Base-by-base conservation (phyloP, 64 coral and sea anemone genomes). In the Porites lutea region DNA sequence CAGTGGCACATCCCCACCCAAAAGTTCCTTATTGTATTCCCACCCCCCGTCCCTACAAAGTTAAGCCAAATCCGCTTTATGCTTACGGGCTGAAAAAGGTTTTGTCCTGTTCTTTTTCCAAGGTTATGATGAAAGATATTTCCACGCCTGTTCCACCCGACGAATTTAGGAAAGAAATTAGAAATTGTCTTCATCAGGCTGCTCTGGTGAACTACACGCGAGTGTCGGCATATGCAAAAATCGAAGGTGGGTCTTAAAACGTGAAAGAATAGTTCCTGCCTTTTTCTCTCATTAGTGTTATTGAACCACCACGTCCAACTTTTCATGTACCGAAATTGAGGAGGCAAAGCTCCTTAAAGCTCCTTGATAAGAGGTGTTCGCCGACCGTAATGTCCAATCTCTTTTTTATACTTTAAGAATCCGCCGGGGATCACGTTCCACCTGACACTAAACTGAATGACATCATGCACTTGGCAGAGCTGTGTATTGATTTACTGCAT, bases 121-220 rank as follows among this genome's bases (percentile, higher is more conserved):
- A 98, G 96, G 96, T 98, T 4, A 98, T 98, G 96, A 98, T 98
- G 96, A 98, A 98, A 74, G 96, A 98, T n/a, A 93, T 95, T 52
- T 95, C 93, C 50, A 93, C 96, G 1, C 93, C 96, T 46, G 96
- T 98, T 15, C 96, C 96, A 78, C 57, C 93, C 10, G 96, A 98
- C 12, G 96, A 98, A 45, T 98, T 98, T 48, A 88, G 93, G 78
- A 94, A 94, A 62, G 97, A 99, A 83, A 96, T 99, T 0, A 86
- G 88, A 68, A 95, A 78, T 37, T 99, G 97, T 44, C 74, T 99
- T 8, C 94, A 99, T 47, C 90, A 99, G 75, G 97, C 97, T 48
- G 97, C 97, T 3, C 89, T 96, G 16, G 94, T 99, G 70, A 96
- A 99, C 83, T 99, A 99, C 48, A 99, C 97, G 10, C 88, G 94